Base-by-base conservation (phyloP, 1,140 invertebrate species). In the Ceratina japonica region DNA sequence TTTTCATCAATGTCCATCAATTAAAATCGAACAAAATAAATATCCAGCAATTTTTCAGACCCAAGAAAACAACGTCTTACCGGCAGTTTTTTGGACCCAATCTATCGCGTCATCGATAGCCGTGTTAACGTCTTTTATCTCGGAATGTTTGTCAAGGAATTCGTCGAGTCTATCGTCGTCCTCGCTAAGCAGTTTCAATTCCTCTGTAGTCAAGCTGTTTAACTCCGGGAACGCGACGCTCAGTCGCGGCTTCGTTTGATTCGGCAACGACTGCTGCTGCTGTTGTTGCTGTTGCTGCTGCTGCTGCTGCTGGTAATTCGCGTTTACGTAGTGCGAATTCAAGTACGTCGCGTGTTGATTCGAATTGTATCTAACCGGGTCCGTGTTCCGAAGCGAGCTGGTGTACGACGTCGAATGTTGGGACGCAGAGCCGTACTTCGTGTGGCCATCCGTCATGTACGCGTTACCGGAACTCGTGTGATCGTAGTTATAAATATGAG, bases 51-150 rank as follows among this genome's bases (percentile, higher is more conserved):
- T n/a, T n/a, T n/a, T n/a, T n/a, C n/a, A n/a, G n/a, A n/a, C n/a
- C n/a, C n/a, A n/a, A n/a, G n/a, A n/a, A n/a, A n/a, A n/a, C n/a
- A n/a, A n/a, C n/a, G n/a, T n/a, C 88, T 89, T 92, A 95, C 95
- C 94, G 49, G 96, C 96, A 88, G 96, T 93, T 86, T 94, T 93
- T 90, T 96, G 95, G 69, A 96, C 95, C 89, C 94, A 94, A 86
- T 93, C 92, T 90, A 97, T 96, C 71, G 96, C 90, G 78, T 95
- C 94, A 87, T 96, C 95, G 1, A 96, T 94, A 62, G 94, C 93
- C 73, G 93, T 89, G 82, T 96, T 95, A 61, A 96, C 91, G 86
- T 96, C 94, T 83, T 94, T 93, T 20, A 96, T 89, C 82, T 94
- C 92, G 15, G 95, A 94, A 88, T 95, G 93, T 79, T 94, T 94